These are phyloP conservation scores for Drepana arcuata DNA, from an alignment of 1,140 invertebrate species.

Conservation along the genomic window DNA sequence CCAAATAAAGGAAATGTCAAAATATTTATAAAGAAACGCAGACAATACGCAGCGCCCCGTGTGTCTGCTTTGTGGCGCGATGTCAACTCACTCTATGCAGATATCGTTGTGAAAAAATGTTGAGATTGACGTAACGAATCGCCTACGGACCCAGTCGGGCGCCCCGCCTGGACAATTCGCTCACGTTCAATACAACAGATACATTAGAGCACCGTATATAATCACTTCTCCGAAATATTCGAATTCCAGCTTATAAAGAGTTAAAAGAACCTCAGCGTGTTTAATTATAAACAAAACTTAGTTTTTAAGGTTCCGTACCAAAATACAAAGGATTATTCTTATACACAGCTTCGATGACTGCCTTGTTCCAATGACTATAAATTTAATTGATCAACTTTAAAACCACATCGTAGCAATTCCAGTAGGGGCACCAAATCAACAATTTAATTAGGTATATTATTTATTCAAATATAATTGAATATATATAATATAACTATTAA, in stretches of 20 bases:
- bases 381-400: too few relatives aligned
- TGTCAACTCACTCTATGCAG: slow-evolving; percentile 61
- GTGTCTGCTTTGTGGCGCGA: slow-evolving; percentile 49
- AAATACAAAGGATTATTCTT: too few relatives aligned
- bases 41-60: slow-evolving; percentile 49
- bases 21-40: slow-evolving; percentile 68
- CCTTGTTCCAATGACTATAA: too few relatives aligned
- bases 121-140: slow-evolving; percentile 69
- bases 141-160: slow-evolving; percentile 22
- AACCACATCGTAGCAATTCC: too few relatives aligned
- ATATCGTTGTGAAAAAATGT: slow-evolving; percentile 55
- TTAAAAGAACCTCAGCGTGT: slow-evolving; percentile 40
- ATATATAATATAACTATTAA: too few relatives aligned
- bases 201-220: slow-evolving; percentile 59
- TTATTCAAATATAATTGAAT: too few relatives aligned
- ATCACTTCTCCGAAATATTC: slow-evolving; percentile 58
- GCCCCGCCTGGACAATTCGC: slow-evolving; percentile 39
- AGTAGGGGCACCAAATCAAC: too few relatives aligned
- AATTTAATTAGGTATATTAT: too few relatives aligned
- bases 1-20: slow-evolving; percentile 65
- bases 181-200: slow-evolving; percentile 44
- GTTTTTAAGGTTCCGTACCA: too few relatives aligned
- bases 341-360: too few relatives aligned
- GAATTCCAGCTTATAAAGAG: slow-evolving; percentile 56
- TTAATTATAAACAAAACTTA: too few relatives aligned